phyloP scores from a whole-genome alignment of 2,797 vertebrate genomes.

The Gallinago stenura region DNA sequence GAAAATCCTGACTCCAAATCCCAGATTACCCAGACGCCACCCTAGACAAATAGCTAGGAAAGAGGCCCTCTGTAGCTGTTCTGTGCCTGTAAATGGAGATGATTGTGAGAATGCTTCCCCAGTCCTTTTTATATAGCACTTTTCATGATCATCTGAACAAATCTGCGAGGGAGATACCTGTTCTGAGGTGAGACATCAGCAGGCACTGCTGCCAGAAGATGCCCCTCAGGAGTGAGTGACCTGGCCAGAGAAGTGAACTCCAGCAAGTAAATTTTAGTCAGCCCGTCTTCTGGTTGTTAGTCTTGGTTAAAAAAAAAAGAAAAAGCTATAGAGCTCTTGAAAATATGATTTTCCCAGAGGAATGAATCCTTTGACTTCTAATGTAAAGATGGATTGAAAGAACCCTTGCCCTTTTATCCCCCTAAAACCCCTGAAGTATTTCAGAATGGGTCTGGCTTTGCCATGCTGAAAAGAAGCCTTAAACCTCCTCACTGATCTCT shows the following conservation, averaged over 20 bases:
- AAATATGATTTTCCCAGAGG: background rate
- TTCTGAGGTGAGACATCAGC: rapidly evolving
- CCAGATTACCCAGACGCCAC: background rate
- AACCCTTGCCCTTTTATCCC: background rate
- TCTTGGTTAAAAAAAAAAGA: background rate
- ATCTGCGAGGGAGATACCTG: background rate
- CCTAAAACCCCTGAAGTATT: background rate
- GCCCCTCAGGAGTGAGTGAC: background rate
- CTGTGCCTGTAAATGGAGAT: rapidly evolving
- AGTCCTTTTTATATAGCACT: rapidly evolving
- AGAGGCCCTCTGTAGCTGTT: background rate
- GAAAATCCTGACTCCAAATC: background rate
- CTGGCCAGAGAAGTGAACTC: background rate
- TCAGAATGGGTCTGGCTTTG: background rate
- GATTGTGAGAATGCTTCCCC: background rate
- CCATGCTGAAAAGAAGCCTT: background rate
- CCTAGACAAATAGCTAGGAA: background rate
- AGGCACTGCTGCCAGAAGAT: background rate
- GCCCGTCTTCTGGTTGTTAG: background rate
- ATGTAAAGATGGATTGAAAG: background rate
- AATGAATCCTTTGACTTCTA: background rate
- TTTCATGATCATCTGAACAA: background rate
- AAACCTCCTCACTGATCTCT: rapidly evolving
- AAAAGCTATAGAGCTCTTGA: background rate
- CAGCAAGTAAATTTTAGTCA: background rate